Percentiles rank a stretch among this genome's conserved stretches.
Conservation (phyloP, 2,113 vertebrate genomes). For the Fregata magnificens region DNA sequence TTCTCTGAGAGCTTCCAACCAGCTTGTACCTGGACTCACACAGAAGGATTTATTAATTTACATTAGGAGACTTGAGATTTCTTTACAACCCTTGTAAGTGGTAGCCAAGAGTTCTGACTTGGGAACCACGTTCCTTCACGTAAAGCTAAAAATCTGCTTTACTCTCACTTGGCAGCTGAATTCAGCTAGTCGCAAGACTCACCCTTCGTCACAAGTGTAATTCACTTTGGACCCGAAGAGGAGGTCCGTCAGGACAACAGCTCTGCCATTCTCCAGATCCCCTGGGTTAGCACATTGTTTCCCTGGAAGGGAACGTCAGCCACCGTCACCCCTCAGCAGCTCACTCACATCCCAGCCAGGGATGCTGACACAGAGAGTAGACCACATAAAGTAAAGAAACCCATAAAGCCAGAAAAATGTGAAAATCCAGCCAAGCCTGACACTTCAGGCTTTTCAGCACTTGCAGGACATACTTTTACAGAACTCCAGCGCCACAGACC, state of each 20-base stretch:
- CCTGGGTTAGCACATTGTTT: constrained; percentile 47
- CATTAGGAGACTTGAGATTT: neutral
- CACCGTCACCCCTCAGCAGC: neutral
- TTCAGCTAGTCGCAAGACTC: neutral
- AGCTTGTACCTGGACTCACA: constrained; percentile 30
- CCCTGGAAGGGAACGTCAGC: constrained; percentile 29
- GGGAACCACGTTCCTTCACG: neutral
- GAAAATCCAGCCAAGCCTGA: neutral
- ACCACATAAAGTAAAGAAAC: neutral
- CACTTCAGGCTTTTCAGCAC: accelerated
- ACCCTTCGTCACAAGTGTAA: constrained; percentile 69
- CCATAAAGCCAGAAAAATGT: neutral
- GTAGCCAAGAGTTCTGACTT: neutral
- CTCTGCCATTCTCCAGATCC: constrained; percentile 20
- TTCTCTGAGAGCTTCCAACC: constrained; percentile 28
- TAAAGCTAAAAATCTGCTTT: neutral
- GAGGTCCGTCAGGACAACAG: neutral
- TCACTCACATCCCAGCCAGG: neutral
- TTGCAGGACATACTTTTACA: neutral
- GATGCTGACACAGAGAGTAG: neutral
- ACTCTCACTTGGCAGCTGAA: neutral
- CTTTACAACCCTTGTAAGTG: neutral
- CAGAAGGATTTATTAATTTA: neutral
- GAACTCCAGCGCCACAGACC: neutral
- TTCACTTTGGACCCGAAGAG: constrained; percentile 29